Conservation (phyloP, 2,888 invertebrate genomes). For the Nymphalis c-album region DNA sequence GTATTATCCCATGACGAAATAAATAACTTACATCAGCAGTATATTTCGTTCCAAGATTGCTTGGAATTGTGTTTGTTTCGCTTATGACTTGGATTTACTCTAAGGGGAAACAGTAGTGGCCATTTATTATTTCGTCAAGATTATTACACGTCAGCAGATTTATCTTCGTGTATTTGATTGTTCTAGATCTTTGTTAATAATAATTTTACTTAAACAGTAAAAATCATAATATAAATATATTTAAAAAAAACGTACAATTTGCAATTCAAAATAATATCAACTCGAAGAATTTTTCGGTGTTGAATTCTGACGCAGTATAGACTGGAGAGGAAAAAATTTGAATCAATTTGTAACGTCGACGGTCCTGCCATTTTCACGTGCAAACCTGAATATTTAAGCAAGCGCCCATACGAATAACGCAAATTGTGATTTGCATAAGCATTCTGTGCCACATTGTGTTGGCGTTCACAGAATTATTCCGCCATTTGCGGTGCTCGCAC, state of each 20-base stretch:
- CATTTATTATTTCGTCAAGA: slow-evolving; percentile 20
- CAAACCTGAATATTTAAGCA: slow-evolving; percentile 40
- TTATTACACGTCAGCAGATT: slow-evolving; percentile 16
- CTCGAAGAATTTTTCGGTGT: background rate
- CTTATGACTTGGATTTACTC: slow-evolving; percentile 25
- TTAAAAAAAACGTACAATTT: background rate
- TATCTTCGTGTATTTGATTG: slow-evolving; percentile 5
- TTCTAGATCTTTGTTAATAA: background rate
- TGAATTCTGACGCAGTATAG: slow-evolving; percentile 4
- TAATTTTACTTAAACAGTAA: background rate
- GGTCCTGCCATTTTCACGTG: slow-evolving; percentile 34
- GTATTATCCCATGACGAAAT: slow-evolving; percentile 34
- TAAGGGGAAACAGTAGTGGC: slow-evolving; percentile 4
- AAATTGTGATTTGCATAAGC: slow-evolving; percentile 64
- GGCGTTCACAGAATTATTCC: slow-evolving; percentile 47
- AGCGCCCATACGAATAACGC: slow-evolving; percentile 44
- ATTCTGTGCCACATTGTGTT: slow-evolving; percentile 47
- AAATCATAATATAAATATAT: background rate
- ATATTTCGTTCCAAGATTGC: slow-evolving; percentile 26
- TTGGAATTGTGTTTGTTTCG: slow-evolving; percentile 24
- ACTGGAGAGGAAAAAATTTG: slow-evolving; percentile 32
- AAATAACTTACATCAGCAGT: slow-evolving; percentile 33
- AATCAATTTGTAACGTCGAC: slow-evolving; percentile 39
- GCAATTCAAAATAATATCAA: background rate
- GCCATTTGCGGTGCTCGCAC: slow-evolving; percentile 45